These are phyloP conservation scores for Phragmatobia fuliginosa DNA, from an alignment of 2,888 invertebrate genomes.

Conservation along the genomic window DNA sequence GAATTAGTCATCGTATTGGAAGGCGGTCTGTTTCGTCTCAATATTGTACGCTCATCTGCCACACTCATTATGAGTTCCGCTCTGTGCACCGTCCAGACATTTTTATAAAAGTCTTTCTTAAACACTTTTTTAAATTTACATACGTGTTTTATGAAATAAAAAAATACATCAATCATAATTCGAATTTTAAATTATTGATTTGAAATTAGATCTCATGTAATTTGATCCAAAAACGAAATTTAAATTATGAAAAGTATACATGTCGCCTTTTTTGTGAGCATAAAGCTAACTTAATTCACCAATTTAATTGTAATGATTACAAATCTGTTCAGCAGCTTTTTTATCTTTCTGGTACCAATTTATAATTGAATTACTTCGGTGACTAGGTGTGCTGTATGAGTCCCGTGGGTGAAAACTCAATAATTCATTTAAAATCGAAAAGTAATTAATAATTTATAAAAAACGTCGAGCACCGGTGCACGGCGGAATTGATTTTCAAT, in stretches of 20 bases:
- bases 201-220: slow-evolving; percentile 22
- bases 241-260: slow-evolving; percentile 19
- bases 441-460: slow-evolving; percentile 52
- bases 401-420: slow-evolving; percentile 46
- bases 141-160: not conserved
- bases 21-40: slow-evolving; percentile 72
- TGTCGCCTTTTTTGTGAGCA: slow-evolving; percentile 37
- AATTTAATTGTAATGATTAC: slow-evolving; percentile 45
- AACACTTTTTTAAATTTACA: not conserved
- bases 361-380: slow-evolving; percentile 48
- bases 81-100: slow-evolving; percentile 40
- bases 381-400: slow-evolving; percentile 36
- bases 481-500: slow-evolving; percentile 60
- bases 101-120: slow-evolving; percentile 33
- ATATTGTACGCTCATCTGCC: slow-evolving; percentile 64
- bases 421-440: slow-evolving; percentile 53
- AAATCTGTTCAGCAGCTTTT: slow-evolving; percentile 47
- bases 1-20: slow-evolving; percentile 62
- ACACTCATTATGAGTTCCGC: slow-evolving; percentile 46
- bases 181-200: slow-evolving; percentile 25
- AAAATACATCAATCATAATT: not conserved
- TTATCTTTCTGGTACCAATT: slow-evolving; percentile 52
- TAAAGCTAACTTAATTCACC: slow-evolving; percentile 45
- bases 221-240: not conserved
- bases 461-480: slow-evolving; percentile 37